Percentiles rank a stretch among this genome's conserved stretches.
Conservation (phyloP, 2,113 vertebrate species). For the Sorex fumeus region DNA sequence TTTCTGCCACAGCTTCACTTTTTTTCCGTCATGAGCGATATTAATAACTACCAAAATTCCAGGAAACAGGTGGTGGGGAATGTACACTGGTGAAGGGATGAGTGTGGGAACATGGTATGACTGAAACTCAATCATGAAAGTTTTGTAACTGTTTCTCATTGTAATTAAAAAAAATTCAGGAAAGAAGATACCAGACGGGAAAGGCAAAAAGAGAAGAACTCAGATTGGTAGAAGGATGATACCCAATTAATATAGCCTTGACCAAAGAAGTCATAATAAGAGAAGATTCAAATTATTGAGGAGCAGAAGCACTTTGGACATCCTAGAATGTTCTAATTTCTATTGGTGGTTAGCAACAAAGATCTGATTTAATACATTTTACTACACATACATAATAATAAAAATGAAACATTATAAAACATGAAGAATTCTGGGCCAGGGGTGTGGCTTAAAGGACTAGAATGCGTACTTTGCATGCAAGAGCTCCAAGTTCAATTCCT, state of each 20-base stretch:
- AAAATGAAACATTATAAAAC: neutral
- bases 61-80: conserved; percentile 8
- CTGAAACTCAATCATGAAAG: no score
- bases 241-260: neutral
- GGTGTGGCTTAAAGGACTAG: no score
- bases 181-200: neutral
- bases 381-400: neutral
- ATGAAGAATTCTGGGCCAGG: neutral
- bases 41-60: conserved; percentile 28
- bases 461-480: neutral
- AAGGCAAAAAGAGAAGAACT: neutral
- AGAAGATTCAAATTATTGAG: neutral
- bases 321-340: neutral
- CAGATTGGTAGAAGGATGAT: neutral
- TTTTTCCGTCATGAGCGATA: conserved; percentile 49
- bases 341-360: neutral
- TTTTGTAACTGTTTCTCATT: no score
- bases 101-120: no score
- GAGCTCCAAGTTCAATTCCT: neutral
- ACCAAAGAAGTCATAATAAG: neutral
- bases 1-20: no score
- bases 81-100: no score
- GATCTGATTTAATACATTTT: neutral
- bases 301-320: neutral
- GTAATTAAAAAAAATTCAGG: neutral